These are phyloP conservation scores for Hoplostethus mediterraneus DNA, from an alignment of 2,797 vertebrate genomes.

Conservation along the genomic window DNA sequence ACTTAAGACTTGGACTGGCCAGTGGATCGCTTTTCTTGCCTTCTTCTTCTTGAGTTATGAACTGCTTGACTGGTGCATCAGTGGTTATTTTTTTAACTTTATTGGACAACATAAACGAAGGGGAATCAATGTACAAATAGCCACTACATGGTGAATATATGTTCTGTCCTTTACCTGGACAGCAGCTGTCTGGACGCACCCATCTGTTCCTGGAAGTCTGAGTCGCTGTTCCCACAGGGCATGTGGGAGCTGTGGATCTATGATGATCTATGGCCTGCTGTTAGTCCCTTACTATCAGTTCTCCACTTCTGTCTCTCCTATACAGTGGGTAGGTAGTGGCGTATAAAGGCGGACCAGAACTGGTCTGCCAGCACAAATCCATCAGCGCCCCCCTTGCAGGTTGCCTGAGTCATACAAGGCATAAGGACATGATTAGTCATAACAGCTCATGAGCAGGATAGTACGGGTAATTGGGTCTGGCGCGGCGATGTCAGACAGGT, in stretches of 20 bases:
- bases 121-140: too few relatives aligned
- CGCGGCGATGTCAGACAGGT: not conserved
- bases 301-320: constrained; percentile 13
- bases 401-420: not conserved
- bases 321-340: constrained; percentile 10
- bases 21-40: too few relatives aligned
- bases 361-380: not conserved
- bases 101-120: too few relatives aligned
- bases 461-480: constrained; percentile 7
- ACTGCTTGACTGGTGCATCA: too few relatives aligned
- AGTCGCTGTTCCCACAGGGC: constrained; percentile 9
- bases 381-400: not conserved
- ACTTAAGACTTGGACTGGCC: too few relatives aligned
- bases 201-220: not conserved
- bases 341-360: constrained; percentile 14
- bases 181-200: too few relatives aligned
- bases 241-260: constrained; percentile 8
- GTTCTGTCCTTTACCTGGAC: too few relatives aligned
- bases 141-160: too few relatives aligned
- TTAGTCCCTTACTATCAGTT: not conserved
- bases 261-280: not conserved
- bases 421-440: not conserved
- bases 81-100: too few relatives aligned
- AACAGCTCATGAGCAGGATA: not conserved
- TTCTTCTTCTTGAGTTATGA: too few relatives aligned